Percentiles rank a stretch among this genome's conserved stretches.
Evolutionary conservation across 2,797 vertebrate species (phyloP).

Genomic region (Scomberomorus guttatus): DNA sequence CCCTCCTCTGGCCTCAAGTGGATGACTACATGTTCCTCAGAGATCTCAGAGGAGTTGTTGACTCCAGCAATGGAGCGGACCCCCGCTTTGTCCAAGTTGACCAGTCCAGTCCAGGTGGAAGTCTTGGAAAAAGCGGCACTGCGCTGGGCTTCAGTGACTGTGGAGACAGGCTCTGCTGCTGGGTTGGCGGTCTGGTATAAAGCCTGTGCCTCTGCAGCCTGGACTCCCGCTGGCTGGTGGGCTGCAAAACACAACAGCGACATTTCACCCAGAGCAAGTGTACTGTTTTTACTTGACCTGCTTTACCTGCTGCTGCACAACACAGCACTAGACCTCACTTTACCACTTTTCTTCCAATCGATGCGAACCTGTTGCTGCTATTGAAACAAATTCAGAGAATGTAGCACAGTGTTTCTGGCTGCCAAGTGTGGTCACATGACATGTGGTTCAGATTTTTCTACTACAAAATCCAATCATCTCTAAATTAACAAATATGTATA

Average conservation of each 20-base stretch:
- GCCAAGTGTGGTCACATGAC: background rate
- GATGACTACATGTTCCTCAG: conserved; percentile 84
- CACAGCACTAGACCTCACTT: conserved; percentile 5
- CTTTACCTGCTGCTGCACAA: conserved; percentile 33
- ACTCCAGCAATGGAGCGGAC: conserved; percentile 63
- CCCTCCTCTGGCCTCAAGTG: conserved; percentile 70
- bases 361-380: background rate
- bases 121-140: conserved; percentile 56
- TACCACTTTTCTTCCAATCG: background rate
- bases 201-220: conserved; percentile 63
- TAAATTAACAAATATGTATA: conserved; percentile 25
- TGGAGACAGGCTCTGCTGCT: conserved; percentile 43
- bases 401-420: background rate
- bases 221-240: conserved; percentile 67
- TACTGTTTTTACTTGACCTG: conserved; percentile 29
- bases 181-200: conserved; percentile 56
- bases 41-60: conserved; percentile 83
- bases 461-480: background rate
- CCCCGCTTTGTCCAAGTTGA: conserved; percentile 71
- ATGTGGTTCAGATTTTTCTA: conserved; percentile 12
- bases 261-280: conserved; percentile 29
- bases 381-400: conserved; percentile 25
- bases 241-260: conserved; percentile 75
- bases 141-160: conserved; percentile 54
- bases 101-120: conserved; percentile 78